Base-by-base conservation (phyloP, 2,797 vertebrate species). In the Sebastes ruberrimus region DNA sequence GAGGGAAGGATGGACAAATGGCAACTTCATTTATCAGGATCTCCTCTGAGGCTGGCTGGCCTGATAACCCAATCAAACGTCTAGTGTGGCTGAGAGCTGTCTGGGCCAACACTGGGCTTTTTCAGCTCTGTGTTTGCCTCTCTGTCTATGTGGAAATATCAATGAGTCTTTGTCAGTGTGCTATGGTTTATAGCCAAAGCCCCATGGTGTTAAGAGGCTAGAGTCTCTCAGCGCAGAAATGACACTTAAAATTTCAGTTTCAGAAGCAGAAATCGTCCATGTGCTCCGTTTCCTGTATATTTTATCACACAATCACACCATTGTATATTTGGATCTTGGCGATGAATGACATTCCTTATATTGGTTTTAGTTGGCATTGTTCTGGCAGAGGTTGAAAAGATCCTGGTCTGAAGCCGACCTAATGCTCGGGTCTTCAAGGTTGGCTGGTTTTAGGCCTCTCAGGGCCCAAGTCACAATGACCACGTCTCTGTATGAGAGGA, bases 61-160 rank as follows among this genome's bases (percentile, higher is more conserved):
- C 89, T 94, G 84, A 92, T 88, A 89, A 89, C 89, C 86, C 82
- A 92, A 81, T 94, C 90, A 94, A 86, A 88, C 23, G 80, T 80
- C 82, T 74, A 59, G 75, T 75, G 86, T 87, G 93, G 69, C 84
- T 78, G 60, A 80, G 80, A 91, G 89, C 87, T 67, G 79, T 90
- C 83, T 89, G 82, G 76, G 56, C 57, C 83, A 83, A 85, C 81
- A 66, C 71, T 79, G 78, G 67, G 74, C 71, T 68, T 80, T 88
- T 78, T 84, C 67, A 82, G 69, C 28, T 27, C 82, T 69, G 56
- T 74, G 71, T 81, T 82, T 85, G 84, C 66, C 33, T 78, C 67
- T 71, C 33, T 32, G 71, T 81, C 81, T 80, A 25, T 89, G 83
- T 76, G 74, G 84, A 93, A 92, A 89, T 84, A 90, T 90, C 90